A percentile compares a stretch with the other conserved stretches of the same genome.
These are phyloP conservation scores for Hypena proboscidalis DNA, from an alignment of 2,888 invertebrate genomes.

Conservation along the genomic window DNA sequence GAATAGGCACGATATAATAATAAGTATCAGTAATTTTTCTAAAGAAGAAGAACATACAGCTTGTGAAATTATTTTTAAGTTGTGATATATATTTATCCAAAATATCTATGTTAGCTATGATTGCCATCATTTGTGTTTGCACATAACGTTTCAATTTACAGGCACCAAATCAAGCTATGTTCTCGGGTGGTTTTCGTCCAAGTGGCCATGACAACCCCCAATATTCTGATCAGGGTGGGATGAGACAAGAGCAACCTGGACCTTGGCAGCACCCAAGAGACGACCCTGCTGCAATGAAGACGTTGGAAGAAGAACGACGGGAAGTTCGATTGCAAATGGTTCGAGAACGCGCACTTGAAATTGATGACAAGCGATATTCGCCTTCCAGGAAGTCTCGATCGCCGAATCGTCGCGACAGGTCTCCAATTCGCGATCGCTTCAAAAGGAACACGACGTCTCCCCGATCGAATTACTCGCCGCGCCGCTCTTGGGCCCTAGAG, in stretches of 20 bases:
- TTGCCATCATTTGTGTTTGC: slow-evolving; percentile 52
- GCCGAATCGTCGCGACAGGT: slow-evolving; percentile 62
- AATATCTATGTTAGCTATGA: slow-evolving; percentile 16
- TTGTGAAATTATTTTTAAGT: no score
- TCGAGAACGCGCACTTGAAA: slow-evolving; percentile 40
- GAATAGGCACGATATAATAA: no score
- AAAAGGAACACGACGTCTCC: slow-evolving; percentile 69
- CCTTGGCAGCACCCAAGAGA: slow-evolving; percentile 63
- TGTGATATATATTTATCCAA: background rate
- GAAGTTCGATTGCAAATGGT: slow-evolving; percentile 26
- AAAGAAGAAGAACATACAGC: no score
- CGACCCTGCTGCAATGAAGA: slow-evolving; percentile 47
- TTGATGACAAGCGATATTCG: slow-evolving; percentile 7
- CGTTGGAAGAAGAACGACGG: slow-evolving; percentile 58
- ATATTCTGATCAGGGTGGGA: slow-evolving; percentile 48
- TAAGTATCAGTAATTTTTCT: no score
- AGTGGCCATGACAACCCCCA: slow-evolving; percentile 54
- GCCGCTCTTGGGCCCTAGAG: slow-evolving; percentile 76
- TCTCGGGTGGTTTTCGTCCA: slow-evolving; percentile 72
- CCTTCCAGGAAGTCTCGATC: slow-evolving; percentile 58
- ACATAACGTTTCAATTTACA: slow-evolving; percentile 77
- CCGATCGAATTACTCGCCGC: slow-evolving; percentile 58
- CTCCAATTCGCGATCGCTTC: slow-evolving; percentile 64
- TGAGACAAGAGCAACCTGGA: slow-evolving; percentile 36
- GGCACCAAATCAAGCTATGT: slow-evolving; percentile 74